Conservation (phyloP, 2,113 vertebrate species). For the Cephalopterus ornatus region DNA sequence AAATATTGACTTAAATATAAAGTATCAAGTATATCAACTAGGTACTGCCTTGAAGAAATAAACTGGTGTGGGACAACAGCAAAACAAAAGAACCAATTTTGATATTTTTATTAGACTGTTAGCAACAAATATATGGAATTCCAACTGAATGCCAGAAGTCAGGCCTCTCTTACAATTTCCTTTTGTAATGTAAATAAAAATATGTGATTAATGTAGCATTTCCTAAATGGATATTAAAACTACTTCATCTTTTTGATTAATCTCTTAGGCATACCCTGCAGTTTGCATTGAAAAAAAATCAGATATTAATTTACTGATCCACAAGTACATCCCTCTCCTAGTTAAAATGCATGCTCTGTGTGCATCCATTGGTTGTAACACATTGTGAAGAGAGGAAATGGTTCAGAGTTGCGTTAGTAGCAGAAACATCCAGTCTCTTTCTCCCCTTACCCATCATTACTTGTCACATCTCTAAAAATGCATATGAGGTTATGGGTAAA, state of each 20-base stretch:
- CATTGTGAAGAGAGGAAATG: background rate
- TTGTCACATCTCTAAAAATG: background rate
- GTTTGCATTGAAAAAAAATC: background rate
- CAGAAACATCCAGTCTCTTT: background rate
- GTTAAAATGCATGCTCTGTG: background rate
- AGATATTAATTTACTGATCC: background rate
- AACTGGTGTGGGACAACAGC: background rate
- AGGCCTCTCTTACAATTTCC: background rate
- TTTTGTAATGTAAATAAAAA: conserved; percentile 24
- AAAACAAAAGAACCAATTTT: background rate
- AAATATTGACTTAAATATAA: background rate
- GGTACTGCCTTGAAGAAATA: background rate
- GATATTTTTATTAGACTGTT: background rate
- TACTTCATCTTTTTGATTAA: conserved; percentile 12
- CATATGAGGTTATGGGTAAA: background rate
- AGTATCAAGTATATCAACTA: background rate
- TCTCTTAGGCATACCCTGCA: background rate
- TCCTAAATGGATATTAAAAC: background rate
- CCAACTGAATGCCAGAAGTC: background rate
- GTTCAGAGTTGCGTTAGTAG: background rate
- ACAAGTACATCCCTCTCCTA: background rate
- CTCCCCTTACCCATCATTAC: background rate
- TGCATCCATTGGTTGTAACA: background rate
- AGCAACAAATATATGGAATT: background rate
- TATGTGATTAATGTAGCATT: background rate